Percentiles rank a stretch among this genome's conserved stretches.
These are phyloP conservation scores for Diadema setosum DNA, from an alignment of 35 echinoderm and acorn worm genomes.

Conservation along the genomic window DNA sequence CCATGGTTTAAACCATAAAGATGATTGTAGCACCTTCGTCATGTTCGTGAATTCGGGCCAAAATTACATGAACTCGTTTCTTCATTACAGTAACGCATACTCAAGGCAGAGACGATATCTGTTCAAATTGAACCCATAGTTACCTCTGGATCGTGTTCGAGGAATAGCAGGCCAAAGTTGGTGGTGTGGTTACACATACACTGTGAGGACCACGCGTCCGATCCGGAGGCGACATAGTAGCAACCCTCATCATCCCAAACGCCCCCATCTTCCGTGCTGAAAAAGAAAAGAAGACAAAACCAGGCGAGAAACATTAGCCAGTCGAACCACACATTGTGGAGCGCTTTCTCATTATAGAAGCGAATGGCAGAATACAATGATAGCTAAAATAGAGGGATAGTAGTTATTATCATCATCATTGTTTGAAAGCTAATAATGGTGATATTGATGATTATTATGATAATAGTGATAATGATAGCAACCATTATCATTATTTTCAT, in stretches of 20 bases:
- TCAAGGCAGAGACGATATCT: too few species aligned
- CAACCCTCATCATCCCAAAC: conserved; percentile 34
- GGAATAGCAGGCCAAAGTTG: conserved; percentile 22
- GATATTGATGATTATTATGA: too few species aligned
- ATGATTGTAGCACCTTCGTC: background rate
- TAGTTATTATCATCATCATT: too few species aligned
- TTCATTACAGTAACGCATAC: too few species aligned
- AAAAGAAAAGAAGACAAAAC: background rate
- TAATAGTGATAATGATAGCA: too few species aligned
- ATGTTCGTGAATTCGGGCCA: background rate
- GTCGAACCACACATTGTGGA: background rate
- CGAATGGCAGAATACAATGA: too few species aligned
- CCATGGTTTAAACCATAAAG: background rate
- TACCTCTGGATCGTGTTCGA: conserved; percentile 35
- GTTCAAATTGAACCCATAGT: too few species aligned
- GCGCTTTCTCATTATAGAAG: too few species aligned
- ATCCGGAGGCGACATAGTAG: background rate
- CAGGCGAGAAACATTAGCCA: background rate
- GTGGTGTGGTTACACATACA: conserved; percentile 52
- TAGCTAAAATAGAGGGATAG: too few species aligned
- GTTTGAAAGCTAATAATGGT: too few species aligned
- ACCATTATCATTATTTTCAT: too few species aligned
- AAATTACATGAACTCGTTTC: too few species aligned
- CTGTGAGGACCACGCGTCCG: background rate
- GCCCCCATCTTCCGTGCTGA: conserved; percentile 11